Conservation (phyloP, 2,888 invertebrate genomes). For the Microctonus hyperodae region DNA sequence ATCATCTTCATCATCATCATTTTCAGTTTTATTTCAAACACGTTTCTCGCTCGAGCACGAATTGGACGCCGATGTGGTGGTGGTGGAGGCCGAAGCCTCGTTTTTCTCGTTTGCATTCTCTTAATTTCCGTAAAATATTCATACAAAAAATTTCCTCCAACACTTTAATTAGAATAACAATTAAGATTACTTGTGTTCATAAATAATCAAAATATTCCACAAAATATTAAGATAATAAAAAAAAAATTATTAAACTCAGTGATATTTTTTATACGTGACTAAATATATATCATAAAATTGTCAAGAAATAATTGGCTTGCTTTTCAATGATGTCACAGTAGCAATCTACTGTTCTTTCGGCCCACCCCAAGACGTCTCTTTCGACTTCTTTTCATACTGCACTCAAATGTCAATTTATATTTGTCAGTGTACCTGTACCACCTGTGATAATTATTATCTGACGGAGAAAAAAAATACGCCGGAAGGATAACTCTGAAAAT, state of each 20-base stretch:
- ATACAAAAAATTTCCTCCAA: too few species aligned
- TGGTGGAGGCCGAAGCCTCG: conserved; percentile 29
- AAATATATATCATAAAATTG: not conserved
- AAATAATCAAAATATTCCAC: not conserved
- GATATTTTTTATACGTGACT: too few species aligned
- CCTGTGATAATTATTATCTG: too few species aligned
- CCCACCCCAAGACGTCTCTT: conserved; percentile 49
- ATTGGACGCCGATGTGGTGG: conserved; percentile 29
- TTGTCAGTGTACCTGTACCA: not conserved
- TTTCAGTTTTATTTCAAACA: conserved; percentile 22
- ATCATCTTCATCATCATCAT: not conserved
- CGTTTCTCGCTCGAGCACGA: conserved; percentile 22
- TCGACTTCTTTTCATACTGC: conserved; percentile 45
- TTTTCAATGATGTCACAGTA: conserved; percentile 38
- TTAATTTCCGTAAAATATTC: not conserved
- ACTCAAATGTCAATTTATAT: not conserved
- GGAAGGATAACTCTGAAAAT: not conserved
- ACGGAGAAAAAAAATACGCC: not conserved
- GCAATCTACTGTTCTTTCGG: conserved; percentile 37
- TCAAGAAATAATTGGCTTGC: not conserved
- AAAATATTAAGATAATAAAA: too few species aligned
- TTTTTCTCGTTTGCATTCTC: conserved; percentile 23
- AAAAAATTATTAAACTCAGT: too few species aligned
- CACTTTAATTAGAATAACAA: not conserved
- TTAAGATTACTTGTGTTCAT: not conserved